phyloP scores from a whole-genome alignment of 2,888 invertebrate genomes.

The Himalopsyche japonica region DNA sequence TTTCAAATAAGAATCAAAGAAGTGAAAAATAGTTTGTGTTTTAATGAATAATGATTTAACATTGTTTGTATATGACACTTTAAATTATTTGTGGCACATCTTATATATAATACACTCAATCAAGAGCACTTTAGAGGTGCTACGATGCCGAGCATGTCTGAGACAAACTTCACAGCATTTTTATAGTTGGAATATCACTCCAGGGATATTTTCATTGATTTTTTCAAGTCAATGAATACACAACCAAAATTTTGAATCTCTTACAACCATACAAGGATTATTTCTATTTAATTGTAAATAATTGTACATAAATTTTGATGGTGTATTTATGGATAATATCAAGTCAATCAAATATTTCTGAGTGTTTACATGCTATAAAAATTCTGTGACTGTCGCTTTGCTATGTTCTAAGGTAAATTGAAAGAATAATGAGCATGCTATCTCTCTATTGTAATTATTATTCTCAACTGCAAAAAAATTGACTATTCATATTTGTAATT shows the following conservation, averaged over 20 bases:
- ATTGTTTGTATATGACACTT: background rate
- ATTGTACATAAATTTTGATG: no score
- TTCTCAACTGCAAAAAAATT: background rate
- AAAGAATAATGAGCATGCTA: background rate
- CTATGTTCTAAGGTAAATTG: background rate
- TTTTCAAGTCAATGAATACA: no score
- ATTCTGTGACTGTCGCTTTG: background rate
- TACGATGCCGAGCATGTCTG: background rate
- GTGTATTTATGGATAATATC: no score
- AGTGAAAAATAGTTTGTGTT: background rate
- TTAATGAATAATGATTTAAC: background rate
- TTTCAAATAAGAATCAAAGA: background rate
- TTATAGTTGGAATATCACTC: background rate
- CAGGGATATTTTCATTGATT: no score
- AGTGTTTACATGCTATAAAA: background rate
- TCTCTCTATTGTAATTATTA: background rate
- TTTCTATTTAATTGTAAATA: no score
- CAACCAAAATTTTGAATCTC: no score
- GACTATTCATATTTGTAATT: background rate
- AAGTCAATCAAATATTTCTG: no score
- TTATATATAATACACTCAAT: background rate
- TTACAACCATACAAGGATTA: no score
- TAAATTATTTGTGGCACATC: background rate
- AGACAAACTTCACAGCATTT: background rate
- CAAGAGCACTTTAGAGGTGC: background rate